These are phyloP conservation scores for Drosophila crucigera DNA, from an alignment of 2,888 invertebrate genomes.

Conservation along the genomic window DNA sequence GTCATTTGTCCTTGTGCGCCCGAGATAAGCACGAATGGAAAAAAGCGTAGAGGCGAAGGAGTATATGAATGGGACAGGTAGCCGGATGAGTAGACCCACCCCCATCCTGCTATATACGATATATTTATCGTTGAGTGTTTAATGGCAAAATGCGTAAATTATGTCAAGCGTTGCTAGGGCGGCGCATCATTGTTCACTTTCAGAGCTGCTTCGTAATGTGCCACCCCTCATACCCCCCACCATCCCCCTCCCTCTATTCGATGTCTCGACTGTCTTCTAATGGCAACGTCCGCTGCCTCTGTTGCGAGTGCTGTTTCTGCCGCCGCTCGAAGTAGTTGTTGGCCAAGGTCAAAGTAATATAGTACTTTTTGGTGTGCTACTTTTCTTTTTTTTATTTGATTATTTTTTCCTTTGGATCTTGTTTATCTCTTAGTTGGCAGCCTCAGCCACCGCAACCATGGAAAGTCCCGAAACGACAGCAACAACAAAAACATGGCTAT, in stretches of 20 bases:
- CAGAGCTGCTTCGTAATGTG: slow-evolving; percentile 23
- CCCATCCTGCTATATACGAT: neutral
- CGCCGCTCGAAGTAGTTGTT: slow-evolving; percentile 19
- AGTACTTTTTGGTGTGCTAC: slow-evolving; percentile 59
- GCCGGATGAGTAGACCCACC: slow-evolving; percentile 1
- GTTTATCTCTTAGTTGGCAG: slow-evolving; percentile 51
- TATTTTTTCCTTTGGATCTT: slow-evolving; percentile 23
- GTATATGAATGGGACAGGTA: slow-evolving; percentile 31
- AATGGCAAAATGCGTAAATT: slow-evolving; percentile 84
- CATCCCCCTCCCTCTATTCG: neutral
- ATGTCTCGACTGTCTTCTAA: slow-evolving; percentile 55
- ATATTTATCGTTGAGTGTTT: slow-evolving; percentile 71
- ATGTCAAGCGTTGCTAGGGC: slow-evolving; percentile 73
- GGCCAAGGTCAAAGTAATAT: slow-evolving; percentile 69
- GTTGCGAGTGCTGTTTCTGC: slow-evolving; percentile 8
- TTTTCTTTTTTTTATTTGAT: slow-evolving; percentile 39
- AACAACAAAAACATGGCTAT: slow-evolving; percentile 2
- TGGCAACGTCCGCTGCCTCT: slow-evolving; percentile 60
- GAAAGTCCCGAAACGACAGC: slow-evolving; percentile 32
- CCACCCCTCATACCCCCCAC: neutral
- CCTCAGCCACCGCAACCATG: slow-evolving; percentile 32
- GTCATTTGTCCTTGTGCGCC: slow-evolving; percentile 80
- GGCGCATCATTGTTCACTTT: slow-evolving; percentile 51
- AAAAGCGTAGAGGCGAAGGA: slow-evolving; percentile 4
- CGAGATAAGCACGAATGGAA: slow-evolving; percentile 59